Evolutionary conservation across 2,113 vertebrate genomes (phyloP), one percentile per base, ranked within the genome.

Genomic region (Tragelaphus buxtoni): DNA sequence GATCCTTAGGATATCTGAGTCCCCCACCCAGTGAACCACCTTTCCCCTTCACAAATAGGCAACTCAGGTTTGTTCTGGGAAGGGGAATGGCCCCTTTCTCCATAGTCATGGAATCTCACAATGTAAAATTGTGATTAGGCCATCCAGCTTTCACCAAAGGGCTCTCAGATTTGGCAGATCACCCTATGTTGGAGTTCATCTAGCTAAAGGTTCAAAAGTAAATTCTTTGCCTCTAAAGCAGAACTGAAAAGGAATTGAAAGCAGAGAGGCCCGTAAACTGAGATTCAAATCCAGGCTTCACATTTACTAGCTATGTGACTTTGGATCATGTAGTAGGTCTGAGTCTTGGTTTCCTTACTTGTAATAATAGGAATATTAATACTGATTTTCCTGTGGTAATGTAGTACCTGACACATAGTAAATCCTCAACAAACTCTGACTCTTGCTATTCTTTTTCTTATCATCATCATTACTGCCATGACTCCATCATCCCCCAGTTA

Each of bases 211-310:
- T 86, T 76, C 35, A 35, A 51, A 88, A 35, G 60, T 56, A 51
- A 47, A 4, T n/a, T 39, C 4, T 85, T 16, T 84, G n/a, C n/a
- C 86, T 79, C 53, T 88, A 47, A 94, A 61, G 39, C 45, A 79
- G n/a, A 32, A 8, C n/a, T 72, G 16, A 91, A 42, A 96, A 94
- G 80, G 18, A 13, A 93, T 32, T 39, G 63, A 88, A 88, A 77
- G 20, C 77, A 81, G 82, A 86, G 77, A 74, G 28, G 39, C 61
- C 49, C 16, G 45, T 92, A 22, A 45, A 91, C 49, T 45, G n/a
- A 39, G 0, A 35, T 82, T 80, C 72, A 94, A 88, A 82, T 91
- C 72, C 49, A 79, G 35, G 3, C 24, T 92, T 63, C 45, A 51
- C 49, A 42, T 65, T 80, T 81, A 65, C 69, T 9, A 49, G 5